These are phyloP conservation scores for Pagetopsis macropterus DNA, from an alignment of 2,797 vertebrate species.

Conservation along the genomic window DNA sequence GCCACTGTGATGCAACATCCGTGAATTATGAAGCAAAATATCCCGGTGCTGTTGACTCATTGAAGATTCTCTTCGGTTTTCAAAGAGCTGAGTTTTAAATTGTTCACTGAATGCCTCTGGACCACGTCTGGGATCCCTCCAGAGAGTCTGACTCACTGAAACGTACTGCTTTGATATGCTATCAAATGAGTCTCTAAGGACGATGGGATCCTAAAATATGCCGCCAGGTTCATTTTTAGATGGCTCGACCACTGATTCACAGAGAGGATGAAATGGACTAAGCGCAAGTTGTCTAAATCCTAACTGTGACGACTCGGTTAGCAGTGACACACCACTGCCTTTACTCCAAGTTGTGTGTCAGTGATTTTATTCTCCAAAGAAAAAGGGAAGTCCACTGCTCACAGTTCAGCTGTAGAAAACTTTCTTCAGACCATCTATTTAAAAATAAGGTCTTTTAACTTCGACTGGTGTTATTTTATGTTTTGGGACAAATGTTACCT, in stretches of 20 bases:
- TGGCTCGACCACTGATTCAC: conserved; percentile 8
- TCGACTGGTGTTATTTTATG: not conserved
- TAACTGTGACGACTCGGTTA: not conserved
- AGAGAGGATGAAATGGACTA: not conserved
- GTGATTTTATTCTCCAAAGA: conserved; percentile 22
- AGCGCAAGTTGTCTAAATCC: not conserved
- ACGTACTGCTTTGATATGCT: not conserved
- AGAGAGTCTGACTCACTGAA: conserved; percentile 29
- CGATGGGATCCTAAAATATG: not conserved
- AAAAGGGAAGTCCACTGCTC: conserved; percentile 8
- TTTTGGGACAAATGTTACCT: not conserved
- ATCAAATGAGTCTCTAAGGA: not conserved
- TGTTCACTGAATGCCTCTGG: not conserved
- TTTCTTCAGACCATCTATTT: not conserved
- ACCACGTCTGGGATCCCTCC: not conserved
- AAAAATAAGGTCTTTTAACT: not conserved
- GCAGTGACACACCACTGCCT: conserved; percentile 10
- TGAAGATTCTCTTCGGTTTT: conserved; percentile 11
- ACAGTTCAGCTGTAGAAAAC: conserved; percentile 7
- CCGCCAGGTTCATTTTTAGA: not conserved
- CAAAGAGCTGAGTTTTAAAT: conserved; percentile 3
- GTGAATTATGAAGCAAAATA: conserved; percentile 69
- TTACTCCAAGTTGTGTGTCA: not conserved
- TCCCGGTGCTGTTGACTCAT: conserved; percentile 60
- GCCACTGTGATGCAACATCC: conserved; percentile 74